Base-by-base conservation (phyloP, 2,888 invertebrate genomes). In the Schizaphis graminum region DNA sequence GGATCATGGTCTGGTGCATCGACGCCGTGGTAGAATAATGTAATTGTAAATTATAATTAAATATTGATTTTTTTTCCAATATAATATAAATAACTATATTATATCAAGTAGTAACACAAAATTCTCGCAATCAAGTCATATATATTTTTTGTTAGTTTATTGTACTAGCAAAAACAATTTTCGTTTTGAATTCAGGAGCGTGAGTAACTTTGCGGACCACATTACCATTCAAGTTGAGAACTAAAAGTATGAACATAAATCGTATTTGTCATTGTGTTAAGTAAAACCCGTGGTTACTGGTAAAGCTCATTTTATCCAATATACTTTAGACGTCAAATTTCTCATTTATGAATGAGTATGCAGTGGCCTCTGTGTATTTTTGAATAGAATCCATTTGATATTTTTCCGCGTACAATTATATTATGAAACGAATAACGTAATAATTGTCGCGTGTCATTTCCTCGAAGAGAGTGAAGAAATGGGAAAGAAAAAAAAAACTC, bases 181-280 rank as follows among this genome's bases (percentile, higher is more conserved):
- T 93, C 67, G 56, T 56, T 77, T 67, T 53, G 53, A 89, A 93
- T 67, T 77, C 89, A 26, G 21, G 13, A 89, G 3, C 47, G 4
- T 28, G 24, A 44, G 44, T 49, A 77, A 84, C 89, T 89, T 44
- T 56, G 3, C 35, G n/a, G 8, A 77, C 89, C 35, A 56, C n/a
- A 89, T 89, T 84, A 77, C 93, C 47, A 44, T 88, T 89, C 53
- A 26, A 41, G 77, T 89, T 89, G 3, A 10, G 53, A 93, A 93
- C 89, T 84, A 56, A 93, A 89, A 93, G 56, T 93, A 89, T 56
- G 44, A 53, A 44, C 53, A 89, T 89, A 93, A 93, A 93, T 93
- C 93, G 89, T 93, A 84, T 89, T 93, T 84, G 77, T 44, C n/a
- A 26, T 47, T n/a, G 77, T 89, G n/a, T 89, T 56, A 84, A 24